Evolutionary conservation across 2,888 invertebrate species (phyloP), one percentile per base, ranked within the genome.

Genomic region (Tetanocera ferruginea): DNA sequence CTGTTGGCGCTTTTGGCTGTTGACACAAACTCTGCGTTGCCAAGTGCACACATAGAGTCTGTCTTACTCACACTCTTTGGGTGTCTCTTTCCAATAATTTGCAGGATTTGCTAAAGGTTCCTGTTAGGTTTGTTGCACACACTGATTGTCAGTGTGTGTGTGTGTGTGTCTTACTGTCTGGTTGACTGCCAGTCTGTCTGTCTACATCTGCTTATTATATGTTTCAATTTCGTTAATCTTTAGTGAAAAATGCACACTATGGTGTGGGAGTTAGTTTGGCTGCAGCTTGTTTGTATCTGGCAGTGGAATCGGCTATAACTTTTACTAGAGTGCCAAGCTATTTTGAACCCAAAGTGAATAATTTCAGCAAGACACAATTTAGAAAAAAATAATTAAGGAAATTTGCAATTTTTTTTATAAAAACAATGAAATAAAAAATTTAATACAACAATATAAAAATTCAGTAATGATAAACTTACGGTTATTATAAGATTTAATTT

Each of bases 211-310:
- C 43, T 52, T 70, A 70, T 55, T 70, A 23, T 28, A 37, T 69
- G 69, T 69, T 69, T 70, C 70, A 70, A 52, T 70, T 70, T 28
- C 70, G 55, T 70, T 70, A 70, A 70, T 70, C 70, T 52, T 70
- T 31, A 52, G n/a, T 66, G 66, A 19, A 66, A 19, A 19, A 55
- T 55, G n/a, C 1, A 6, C 19, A 19, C 9, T 2, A 3, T 19
- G 23, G 55, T 19, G 19, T n/a, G 55, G 6, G 55, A 1, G n/a
- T 5, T 1, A 3, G n/a, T n/a, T 19, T 19, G 55, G 55, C 23
- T 19, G 19, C 55, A 19, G 14, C 2, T 43, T 43, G 43, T 43
- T 43, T 1, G 43, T 4, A 6, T 11, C 8, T 37, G 37, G 37
- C 8, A 37, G 8, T 37, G 11, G 43, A 43, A 9, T 2, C 55